Percentiles rank a stretch among this genome's conserved stretches.
phyloP scores from a whole-genome alignment of 2,888 invertebrate genomes.

The Cosmopolites sordidus region DNA sequence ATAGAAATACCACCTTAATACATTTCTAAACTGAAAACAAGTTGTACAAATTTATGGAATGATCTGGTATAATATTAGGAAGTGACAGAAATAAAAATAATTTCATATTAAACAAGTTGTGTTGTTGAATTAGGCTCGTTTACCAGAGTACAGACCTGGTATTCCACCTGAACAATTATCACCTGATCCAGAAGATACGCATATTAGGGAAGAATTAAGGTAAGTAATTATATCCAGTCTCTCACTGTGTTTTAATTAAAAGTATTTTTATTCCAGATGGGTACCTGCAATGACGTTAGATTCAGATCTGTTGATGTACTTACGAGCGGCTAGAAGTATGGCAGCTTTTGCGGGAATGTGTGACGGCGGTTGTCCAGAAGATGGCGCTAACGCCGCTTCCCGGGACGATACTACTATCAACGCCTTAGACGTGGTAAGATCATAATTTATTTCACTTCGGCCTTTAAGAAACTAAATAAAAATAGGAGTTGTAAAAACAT shows the following conservation, averaged over 20 bases:
- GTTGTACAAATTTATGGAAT: too few species aligned
- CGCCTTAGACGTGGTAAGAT: conserved; percentile 82
- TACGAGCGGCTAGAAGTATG: conserved; percentile 95
- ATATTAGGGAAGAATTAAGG: conserved; percentile 64
- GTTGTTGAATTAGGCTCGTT: conserved; percentile 39
- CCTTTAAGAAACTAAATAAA: too few species aligned
- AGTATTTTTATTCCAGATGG: conserved; percentile 58
- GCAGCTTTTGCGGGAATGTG: conserved; percentile 98
- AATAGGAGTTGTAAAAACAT: too few species aligned
- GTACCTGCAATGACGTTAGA: conserved; percentile 89
- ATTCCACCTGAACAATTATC: conserved; percentile 51
- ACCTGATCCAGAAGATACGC: conserved; percentile 57
- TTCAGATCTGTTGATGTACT: conserved; percentile 94
- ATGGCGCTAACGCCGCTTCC: conserved; percentile 94
- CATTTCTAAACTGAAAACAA: too few species aligned
- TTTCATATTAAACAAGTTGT: not conserved
- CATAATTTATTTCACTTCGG: too few species aligned
- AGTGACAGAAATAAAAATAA: too few species aligned
- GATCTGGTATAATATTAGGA: too few species aligned
- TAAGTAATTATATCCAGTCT: not conserved
- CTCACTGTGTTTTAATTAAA: too few species aligned
- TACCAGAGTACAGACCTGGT: conserved; percentile 51
- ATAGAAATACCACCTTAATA: too few species aligned
- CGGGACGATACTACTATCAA: conserved; percentile 97
- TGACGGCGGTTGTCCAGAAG: conserved; percentile 95